Percentiles rank a stretch among this genome's conserved stretches.
Evolutionary conservation across 2,888 invertebrate genomes (phyloP).

Genomic region (Prostheceraeus crozeri): DNA sequence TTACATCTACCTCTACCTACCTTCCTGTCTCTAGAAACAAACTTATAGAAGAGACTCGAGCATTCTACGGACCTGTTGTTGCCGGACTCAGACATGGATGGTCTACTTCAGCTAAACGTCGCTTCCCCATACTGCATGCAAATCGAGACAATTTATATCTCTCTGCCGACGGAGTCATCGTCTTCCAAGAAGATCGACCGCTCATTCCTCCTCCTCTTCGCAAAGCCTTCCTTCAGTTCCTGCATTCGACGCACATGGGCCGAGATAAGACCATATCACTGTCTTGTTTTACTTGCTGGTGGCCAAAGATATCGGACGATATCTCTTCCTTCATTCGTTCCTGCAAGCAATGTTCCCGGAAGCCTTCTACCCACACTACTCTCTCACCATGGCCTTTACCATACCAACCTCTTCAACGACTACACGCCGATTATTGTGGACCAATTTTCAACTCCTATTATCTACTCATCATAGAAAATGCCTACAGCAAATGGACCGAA

Average conservation of each 20-base stretch:
- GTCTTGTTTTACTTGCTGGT: neutral
- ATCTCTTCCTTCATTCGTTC: conserved; percentile 7
- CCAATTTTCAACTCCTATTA: neutral
- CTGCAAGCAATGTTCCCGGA: conserved; percentile 11
- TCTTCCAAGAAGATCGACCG: too few relatives aligned
- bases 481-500: neutral
- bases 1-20: neutral
- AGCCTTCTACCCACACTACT: conserved; percentile 5
- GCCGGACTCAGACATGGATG: conserved; percentile 20
- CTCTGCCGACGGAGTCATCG: too few relatives aligned
- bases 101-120: conserved; percentile 23
- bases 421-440: conserved; percentile 24
- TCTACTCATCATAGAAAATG: neutral
- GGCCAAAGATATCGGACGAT: conserved; percentile 1
- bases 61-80: conserved; percentile 7
- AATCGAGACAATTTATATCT: too few relatives aligned
- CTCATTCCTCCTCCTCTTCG: too few relatives aligned
- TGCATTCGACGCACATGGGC: neutral
- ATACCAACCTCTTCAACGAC: neutral
- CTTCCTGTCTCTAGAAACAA: conserved; percentile 9
- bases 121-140: too few relatives aligned
- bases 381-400: neutral
- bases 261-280: conserved; percentile 1
- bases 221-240: neutral
- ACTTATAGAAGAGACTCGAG: conserved; percentile 4